Base-by-base conservation (phyloP, 2,888 invertebrate genomes). In the Molorchus minor region DNA sequence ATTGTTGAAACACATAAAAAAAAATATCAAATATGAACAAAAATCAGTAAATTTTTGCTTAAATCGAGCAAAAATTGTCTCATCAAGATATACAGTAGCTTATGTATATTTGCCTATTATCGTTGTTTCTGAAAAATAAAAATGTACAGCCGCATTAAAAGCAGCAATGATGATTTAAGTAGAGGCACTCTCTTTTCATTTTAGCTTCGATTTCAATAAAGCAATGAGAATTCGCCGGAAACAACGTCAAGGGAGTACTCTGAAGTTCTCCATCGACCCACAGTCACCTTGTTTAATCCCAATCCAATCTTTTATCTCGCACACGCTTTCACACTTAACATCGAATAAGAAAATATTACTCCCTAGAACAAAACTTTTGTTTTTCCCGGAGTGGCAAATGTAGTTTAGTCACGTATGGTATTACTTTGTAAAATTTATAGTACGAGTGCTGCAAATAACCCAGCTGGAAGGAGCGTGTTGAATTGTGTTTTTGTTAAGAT, bases 261-360 rank as follows among this genome's bases (percentile, higher is more conserved):
- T 62, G 58, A 67, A 65, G 44, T 65, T 61, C 67, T 68, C 64
- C 58, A 63, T 62, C 67, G 63, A 62, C 62, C 72, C 68, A 61
- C 66, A 64, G 70, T 71, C 76, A 75, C 78, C 75, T 78, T 78
- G 75, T 78, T 78, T 80, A 80, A 80, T 81, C 80, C 80, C 80
- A 79, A 80, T 79, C 79, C 80, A 81, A 81, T 80, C 80, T 80
- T 80, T 81, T 80, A 80, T 77, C 79, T 78, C 70, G 72, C 78
- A 78, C 80, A 80, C 79, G 79, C 76, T 79, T 79, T 79, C 78
- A 78, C 79, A 78, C 79, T 80, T 78, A 77, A 70, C 76, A 68
- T 70, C 66, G 73, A 73, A 79, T 76, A 77, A 77, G 77, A 73
- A 79, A 78, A 78, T 77, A 78, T 77, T 74, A 72, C 73, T 71